phyloP scores from a whole-genome alignment of 2,888 invertebrate species.

The Hanleya hanleyi region DNA sequence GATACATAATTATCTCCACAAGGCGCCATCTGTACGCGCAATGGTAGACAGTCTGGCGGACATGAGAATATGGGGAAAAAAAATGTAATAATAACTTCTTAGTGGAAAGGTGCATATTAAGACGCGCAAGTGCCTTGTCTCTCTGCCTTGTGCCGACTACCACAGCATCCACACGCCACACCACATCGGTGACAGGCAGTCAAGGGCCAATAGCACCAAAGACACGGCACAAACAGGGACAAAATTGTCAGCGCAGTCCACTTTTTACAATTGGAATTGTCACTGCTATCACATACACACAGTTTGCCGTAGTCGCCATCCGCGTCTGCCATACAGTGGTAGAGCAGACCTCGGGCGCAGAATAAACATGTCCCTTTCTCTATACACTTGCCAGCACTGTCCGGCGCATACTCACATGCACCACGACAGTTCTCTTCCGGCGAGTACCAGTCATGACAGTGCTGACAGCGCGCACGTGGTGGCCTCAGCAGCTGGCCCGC shows the following conservation, averaged over 20 bases:
- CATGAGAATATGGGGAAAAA: slow-evolving; percentile 2
- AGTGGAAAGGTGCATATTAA: slow-evolving; percentile 9
- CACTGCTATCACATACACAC: slow-evolving; percentile 83
- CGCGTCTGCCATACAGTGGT: slow-evolving; percentile 93
- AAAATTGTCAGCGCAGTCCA: slow-evolving; percentile 91
- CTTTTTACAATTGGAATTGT: slow-evolving; percentile 77
- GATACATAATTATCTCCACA: no score
- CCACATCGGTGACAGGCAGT: slow-evolving; percentile 89
- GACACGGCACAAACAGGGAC: slow-evolving; percentile 91
- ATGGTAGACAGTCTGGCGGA: slow-evolving; percentile 5
- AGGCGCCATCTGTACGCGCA: not conserved
- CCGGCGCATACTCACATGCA: slow-evolving; percentile 83
- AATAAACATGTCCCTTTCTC: slow-evolving; percentile 88
- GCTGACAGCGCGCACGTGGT: slow-evolving; percentile 72
- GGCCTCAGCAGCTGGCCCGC: not conserved
- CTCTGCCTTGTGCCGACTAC: slow-evolving; percentile 81
- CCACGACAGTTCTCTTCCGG: slow-evolving; percentile 91
- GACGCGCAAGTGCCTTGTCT: slow-evolving; percentile 21
- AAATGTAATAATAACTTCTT: not conserved
- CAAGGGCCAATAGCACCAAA: slow-evolving; percentile 94
- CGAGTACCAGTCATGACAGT: slow-evolving; percentile 78
- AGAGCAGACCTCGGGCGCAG: slow-evolving; percentile 91
- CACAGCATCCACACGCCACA: slow-evolving; percentile 86
- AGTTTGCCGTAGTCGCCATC: slow-evolving; percentile 87
- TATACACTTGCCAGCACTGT: slow-evolving; percentile 85